Conservation (phyloP, 2,888 invertebrate species). For the Cistogaster globosa region DNA sequence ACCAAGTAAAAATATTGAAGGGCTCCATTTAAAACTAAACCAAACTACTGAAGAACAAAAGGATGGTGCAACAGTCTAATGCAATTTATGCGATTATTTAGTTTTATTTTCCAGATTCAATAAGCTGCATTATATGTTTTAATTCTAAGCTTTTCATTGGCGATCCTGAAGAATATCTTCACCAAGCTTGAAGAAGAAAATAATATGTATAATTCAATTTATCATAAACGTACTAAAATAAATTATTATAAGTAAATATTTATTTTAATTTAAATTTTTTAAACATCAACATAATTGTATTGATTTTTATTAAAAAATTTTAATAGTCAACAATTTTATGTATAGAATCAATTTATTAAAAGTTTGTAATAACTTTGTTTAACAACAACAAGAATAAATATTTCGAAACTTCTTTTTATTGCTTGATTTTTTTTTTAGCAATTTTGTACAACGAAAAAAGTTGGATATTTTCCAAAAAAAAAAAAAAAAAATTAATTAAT, state of each 20-base stretch:
- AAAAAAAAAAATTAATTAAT: constrained; percentile 69
- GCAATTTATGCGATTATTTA: too few species aligned
- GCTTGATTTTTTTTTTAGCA: too few species aligned
- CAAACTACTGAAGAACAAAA: constrained; percentile 25
- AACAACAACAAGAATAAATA: constrained; percentile 23
- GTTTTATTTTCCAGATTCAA: too few species aligned
- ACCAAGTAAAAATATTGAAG: constrained; percentile 34
- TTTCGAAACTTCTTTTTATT: neutral
- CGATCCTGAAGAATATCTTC: too few species aligned
- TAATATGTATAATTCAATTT: too few species aligned
- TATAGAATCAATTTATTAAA: constrained; percentile 43
- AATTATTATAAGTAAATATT: too few species aligned
- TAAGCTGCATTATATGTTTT: too few species aligned
- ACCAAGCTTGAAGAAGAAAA: too few species aligned
- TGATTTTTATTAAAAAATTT: neutral
- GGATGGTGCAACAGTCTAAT: neutral
- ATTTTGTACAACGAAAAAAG: constrained; percentile 10
- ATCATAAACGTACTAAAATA: too few species aligned
- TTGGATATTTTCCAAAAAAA: constrained; percentile 56
- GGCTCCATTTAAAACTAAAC: constrained; percentile 15
- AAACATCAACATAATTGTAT: constrained; percentile 2
- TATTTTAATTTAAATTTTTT: too few species aligned
- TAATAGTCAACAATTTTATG: constrained; percentile 38
- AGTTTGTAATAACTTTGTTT: constrained; percentile 41
- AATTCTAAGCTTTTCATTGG: too few species aligned